These are phyloP conservation scores for Cottus gobio DNA, from an alignment of 2,113 vertebrate species.

Conservation along the genomic window DNA sequence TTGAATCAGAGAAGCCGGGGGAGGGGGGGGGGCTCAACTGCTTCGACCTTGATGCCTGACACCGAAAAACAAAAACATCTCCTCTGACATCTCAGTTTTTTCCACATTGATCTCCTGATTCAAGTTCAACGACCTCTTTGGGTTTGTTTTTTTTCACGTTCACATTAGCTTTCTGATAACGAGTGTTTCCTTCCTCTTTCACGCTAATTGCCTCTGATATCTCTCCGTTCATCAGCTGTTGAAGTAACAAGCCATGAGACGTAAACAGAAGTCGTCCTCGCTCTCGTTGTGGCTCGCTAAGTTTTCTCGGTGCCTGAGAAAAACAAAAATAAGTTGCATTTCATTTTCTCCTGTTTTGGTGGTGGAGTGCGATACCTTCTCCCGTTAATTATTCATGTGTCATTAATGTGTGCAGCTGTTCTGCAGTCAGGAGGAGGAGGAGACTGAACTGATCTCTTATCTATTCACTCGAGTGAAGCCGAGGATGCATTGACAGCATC, in stretches of 20 bases:
- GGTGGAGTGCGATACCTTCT: slow-evolving; percentile 46
- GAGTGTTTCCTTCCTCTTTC: slow-evolving; percentile 17
- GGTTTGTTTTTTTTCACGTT: background rate
- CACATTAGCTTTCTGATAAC: background rate
- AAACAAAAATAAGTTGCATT: slow-evolving; percentile 50
- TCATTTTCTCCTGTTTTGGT: slow-evolving; percentile 58
- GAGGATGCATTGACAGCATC: background rate
- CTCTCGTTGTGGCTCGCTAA: slow-evolving; percentile 10
- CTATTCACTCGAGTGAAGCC: slow-evolving; percentile 17
- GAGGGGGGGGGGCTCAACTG: too few relatives aligned
- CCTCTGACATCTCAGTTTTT: slow-evolving; percentile 13
- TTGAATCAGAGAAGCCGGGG: slow-evolving; percentile 51
- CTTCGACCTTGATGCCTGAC: slow-evolving; percentile 46
- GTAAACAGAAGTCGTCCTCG: slow-evolving; percentile 38
- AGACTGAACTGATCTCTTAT: slow-evolving; percentile 42
- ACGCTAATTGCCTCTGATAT: slow-evolving; percentile 37
- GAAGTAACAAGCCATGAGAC: slow-evolving; percentile 46
- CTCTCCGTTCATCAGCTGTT: slow-evolving; percentile 38
- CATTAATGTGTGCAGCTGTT: slow-evolving; percentile 72
- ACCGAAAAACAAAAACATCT: background rate
- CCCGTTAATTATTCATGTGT: slow-evolving; percentile 70
- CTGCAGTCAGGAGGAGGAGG: slow-evolving; percentile 42
- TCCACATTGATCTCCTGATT: background rate
- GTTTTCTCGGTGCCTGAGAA: slow-evolving; percentile 32
- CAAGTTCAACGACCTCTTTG: background rate